Evolutionary conservation across 1,140 invertebrate genomes (phyloP).

Genomic region (Drosophila virilis): DNA sequence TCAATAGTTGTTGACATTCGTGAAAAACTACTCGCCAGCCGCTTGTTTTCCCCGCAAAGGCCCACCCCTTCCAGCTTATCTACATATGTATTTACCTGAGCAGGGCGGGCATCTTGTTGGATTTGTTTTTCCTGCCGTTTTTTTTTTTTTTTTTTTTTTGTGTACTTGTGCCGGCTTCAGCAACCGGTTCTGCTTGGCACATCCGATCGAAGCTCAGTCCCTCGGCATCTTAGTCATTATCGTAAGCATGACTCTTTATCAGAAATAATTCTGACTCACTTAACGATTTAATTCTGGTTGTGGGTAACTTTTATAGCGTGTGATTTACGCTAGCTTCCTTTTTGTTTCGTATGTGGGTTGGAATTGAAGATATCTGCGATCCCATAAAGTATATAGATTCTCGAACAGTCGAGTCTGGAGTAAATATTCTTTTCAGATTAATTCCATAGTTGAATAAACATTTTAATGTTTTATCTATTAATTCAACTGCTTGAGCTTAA

Average conservation of each 20-base stretch:
- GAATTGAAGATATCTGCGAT: too few species aligned
- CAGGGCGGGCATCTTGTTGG: neutral
- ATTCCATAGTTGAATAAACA: neutral
- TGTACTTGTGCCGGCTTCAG: neutral
- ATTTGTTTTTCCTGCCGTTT: constrained; percentile 8
- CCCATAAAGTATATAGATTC: too few species aligned
- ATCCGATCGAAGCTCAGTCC: constrained; percentile 7
- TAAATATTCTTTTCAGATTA: too few species aligned
- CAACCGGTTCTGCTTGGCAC: constrained; percentile 11
- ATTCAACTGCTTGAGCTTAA: neutral
- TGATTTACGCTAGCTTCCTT: neutral
- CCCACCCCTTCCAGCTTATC: neutral
- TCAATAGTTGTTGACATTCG: constrained; percentile 45
- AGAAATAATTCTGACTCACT: constrained; percentile 38
- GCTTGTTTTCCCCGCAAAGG: neutral
- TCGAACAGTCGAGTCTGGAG: too few species aligned
- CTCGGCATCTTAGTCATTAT: constrained; percentile 36
- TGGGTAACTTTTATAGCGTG: neutral
- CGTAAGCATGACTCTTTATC: constrained; percentile 34
- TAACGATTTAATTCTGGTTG: neutral
- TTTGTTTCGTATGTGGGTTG: neutral
- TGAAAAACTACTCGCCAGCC: constrained; percentile 16
- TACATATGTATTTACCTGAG: constrained; percentile 17
- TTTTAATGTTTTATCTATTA: neutral
- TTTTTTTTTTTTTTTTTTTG: too few species aligned